These are phyloP conservation scores for Oryzias sinensis DNA, from an alignment of 2,797 vertebrate species.

Conservation along the genomic window DNA sequence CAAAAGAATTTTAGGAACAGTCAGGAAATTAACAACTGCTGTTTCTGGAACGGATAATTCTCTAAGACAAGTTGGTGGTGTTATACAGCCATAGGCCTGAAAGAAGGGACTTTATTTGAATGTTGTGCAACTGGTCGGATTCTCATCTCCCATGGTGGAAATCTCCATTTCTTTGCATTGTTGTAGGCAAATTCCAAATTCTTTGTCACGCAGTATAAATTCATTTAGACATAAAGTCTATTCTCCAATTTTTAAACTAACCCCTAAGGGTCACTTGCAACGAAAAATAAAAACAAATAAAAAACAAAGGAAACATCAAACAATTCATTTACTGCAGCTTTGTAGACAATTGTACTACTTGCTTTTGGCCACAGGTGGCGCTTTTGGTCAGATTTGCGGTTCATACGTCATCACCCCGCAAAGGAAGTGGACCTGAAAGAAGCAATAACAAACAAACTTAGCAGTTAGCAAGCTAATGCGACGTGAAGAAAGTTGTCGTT, in stretches of 20 bases:
- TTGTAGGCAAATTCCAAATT: too few species aligned
- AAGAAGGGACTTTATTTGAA: too few species aligned
- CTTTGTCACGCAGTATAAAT: background rate
- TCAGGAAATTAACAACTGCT: too few species aligned
- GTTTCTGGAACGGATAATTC: too few species aligned
- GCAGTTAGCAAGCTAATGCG: slow-evolving; percentile 14
- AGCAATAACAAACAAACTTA: slow-evolving; percentile 59
- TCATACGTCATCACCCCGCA: background rate
- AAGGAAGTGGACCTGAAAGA: slow-evolving; percentile 20
- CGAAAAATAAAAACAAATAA: background rate
- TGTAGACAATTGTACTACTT: background rate
- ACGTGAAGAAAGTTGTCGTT: background rate
- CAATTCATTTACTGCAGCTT: background rate
- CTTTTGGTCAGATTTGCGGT: slow-evolving; percentile 7
- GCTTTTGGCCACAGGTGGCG: slow-evolving; percentile 24
- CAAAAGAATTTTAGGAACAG: too few species aligned
- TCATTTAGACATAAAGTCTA: background rate
- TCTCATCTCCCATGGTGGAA: too few species aligned
- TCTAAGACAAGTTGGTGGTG: too few species aligned
- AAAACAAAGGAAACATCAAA: background rate
- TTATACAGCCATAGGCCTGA: too few species aligned
- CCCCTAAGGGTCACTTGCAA: background rate
- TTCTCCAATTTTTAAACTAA: background rate
- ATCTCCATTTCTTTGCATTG: too few species aligned
- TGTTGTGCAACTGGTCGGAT: background rate